These are phyloP conservation scores for Blera fallax DNA, from an alignment of 2,888 invertebrate species.

Conservation along the genomic window DNA sequence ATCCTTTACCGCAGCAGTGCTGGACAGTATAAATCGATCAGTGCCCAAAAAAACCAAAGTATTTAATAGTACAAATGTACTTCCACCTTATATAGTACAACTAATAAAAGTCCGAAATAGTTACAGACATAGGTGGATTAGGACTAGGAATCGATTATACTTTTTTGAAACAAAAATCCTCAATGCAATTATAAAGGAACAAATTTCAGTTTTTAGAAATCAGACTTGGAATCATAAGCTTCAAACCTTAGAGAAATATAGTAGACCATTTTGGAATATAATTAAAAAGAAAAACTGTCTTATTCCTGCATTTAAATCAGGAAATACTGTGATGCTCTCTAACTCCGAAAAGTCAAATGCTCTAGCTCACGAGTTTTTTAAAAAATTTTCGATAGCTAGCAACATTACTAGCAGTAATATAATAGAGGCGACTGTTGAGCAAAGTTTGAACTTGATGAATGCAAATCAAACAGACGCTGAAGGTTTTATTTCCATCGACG, in stretches of 20 bases:
- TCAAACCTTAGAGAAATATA: background rate
- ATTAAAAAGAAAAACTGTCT: background rate
- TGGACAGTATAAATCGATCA: background rate
- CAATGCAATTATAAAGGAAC: background rate
- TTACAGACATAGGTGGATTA: background rate
- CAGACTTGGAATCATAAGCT: background rate
- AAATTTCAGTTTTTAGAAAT: background rate
- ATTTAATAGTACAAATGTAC: background rate
- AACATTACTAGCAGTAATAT: too few species aligned
- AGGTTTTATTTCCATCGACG: background rate
- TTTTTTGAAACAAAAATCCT: background rate
- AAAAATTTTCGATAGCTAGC: background rate
- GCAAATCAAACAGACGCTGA: too few species aligned
- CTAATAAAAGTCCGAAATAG: background rate
- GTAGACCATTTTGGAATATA: background rate
- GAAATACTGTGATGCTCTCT: background rate
- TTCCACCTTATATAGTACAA: background rate
- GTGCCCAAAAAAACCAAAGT: background rate
- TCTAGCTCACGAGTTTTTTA: background rate
- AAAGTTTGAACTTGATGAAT: too few species aligned
- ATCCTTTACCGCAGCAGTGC: background rate
- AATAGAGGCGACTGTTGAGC: background rate
- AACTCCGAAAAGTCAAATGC: background rate
- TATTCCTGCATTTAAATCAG: background rate
- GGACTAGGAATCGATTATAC: background rate